phyloP scores from a whole-genome alignment of 2,888 invertebrate species.

The Noctua janthe region DNA sequence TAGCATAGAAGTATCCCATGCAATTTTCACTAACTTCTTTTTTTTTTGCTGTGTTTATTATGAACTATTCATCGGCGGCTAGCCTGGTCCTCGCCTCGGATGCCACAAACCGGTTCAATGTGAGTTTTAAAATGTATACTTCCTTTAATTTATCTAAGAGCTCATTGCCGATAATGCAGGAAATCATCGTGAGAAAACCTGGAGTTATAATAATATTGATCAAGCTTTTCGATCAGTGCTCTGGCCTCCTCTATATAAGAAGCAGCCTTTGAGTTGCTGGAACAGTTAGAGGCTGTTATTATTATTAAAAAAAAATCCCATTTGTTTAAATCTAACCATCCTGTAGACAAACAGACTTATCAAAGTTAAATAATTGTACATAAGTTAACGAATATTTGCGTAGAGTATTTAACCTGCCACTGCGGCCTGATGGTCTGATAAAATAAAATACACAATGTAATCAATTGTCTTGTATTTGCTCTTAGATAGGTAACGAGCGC shows the following conservation, averaged over 20 bases:
- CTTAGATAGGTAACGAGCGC: slow-evolving; percentile 64
- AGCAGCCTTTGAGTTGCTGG: not conserved
- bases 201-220: not conserved
- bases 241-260: not conserved
- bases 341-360: slow-evolving; percentile 71
- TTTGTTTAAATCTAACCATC: slow-evolving; percentile 26
- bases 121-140: not conserved
- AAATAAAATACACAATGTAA: slow-evolving; percentile 69
- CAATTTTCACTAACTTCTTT: not conserved
- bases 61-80: not conserved
- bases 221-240: not conserved
- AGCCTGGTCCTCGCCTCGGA: not conserved
- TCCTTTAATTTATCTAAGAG: not conserved
- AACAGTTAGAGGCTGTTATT: not conserved
- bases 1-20: not conserved
- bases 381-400: slow-evolving; percentile 77
- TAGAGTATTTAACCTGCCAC: slow-evolving; percentile 73
- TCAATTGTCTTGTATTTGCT: slow-evolving; percentile 73
- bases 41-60: not conserved
- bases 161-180: not conserved
- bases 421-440: slow-evolving; percentile 76
- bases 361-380: slow-evolving; percentile 70
- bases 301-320: not conserved
- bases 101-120: not conserved
- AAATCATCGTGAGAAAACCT: not conserved